phyloP scores from a whole-genome alignment of 2,797 vertebrate genomes.

The Girardinus metallicus region DNA sequence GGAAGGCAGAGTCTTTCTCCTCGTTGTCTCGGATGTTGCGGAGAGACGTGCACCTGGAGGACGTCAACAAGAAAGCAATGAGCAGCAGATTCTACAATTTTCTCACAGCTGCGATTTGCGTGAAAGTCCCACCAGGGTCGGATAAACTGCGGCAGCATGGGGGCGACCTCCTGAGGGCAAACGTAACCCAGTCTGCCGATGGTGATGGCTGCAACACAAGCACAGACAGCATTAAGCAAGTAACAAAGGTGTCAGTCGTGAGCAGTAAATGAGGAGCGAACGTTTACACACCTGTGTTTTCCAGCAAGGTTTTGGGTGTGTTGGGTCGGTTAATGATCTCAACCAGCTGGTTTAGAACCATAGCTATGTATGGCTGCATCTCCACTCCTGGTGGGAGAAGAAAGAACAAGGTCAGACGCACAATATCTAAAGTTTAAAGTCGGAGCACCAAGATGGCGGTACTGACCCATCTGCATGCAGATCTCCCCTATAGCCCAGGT shows the following conservation, averaged over 20 bases:
- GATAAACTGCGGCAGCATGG: constrained; percentile 93
- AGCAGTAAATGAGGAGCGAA: neutral
- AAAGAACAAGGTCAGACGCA: neutral
- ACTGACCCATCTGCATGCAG: constrained; percentile 96
- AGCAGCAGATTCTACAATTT: neutral
- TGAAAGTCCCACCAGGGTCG: constrained; percentile 87
- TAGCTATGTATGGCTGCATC: constrained; percentile 94
- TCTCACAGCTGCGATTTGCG: neutral
- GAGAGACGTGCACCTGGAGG: constrained; percentile 70
- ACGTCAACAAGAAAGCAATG: no score
- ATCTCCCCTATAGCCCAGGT: constrained; percentile 97
- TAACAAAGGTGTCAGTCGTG: neutral
- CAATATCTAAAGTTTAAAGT: constrained; percentile 10
- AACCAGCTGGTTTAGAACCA: constrained; percentile 92
- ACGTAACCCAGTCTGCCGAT: constrained; percentile 93
- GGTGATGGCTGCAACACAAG: constrained; percentile 86
- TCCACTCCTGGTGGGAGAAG: constrained; percentile 84
- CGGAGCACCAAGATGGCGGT: neutral
- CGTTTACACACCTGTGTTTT: constrained; percentile 86
- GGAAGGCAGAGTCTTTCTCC: constrained; percentile 94
- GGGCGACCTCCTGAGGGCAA: constrained; percentile 94
- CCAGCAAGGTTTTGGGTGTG: constrained; percentile 93
- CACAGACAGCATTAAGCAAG: constrained; percentile 9
- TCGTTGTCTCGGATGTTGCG: constrained; percentile 91
- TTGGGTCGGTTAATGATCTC: constrained; percentile 96